phyloP scores from a whole-genome alignment of 2,797 vertebrate species.

The Chanos chanos region DNA sequence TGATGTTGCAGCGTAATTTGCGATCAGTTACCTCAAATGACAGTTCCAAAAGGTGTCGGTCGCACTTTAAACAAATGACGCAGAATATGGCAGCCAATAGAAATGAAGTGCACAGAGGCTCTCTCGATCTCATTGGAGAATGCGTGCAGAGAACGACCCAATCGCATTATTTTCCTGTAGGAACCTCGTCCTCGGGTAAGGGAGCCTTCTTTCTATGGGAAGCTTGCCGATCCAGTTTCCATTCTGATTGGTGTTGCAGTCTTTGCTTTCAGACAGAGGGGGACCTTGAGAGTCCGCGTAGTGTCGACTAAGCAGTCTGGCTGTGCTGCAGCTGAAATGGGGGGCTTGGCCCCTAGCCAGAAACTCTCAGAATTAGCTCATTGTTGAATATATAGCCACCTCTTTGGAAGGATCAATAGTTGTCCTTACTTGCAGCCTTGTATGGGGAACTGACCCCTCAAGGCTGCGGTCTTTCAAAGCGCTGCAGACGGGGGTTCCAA shows the following conservation, averaged over 20 bases:
- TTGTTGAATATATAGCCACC: slow-evolving; percentile 22
- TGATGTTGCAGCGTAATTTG: no score
- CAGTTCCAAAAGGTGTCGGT: no score
- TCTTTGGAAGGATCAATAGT: slow-evolving; percentile 1
- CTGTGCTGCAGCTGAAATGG: slow-evolving; percentile 42
- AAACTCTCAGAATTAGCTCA: slow-evolving; percentile 23
- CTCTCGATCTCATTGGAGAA: slow-evolving; percentile 8
- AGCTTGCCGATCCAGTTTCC: neutral
- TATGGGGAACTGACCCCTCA: slow-evolving; percentile 10
- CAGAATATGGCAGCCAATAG: slow-evolving; percentile 1
- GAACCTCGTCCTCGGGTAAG: no score
- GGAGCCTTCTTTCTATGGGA: neutral
- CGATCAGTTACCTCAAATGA: no score
- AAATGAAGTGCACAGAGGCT: neutral
- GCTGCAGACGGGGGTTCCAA: no score
- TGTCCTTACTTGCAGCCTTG: slow-evolving; percentile 11
- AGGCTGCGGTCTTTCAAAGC: no score
- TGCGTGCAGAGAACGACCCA: neutral
- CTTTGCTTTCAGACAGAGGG: slow-evolving; percentile 12
- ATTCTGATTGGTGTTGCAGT: neutral
- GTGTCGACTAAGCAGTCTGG: slow-evolving; percentile 34
- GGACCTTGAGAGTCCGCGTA: neutral
- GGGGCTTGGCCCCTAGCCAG: slow-evolving; percentile 43
- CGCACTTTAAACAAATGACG: neutral
- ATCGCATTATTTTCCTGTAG: neutral